These are phyloP conservation scores for Dugesia japonica DNA, from an alignment of 2,888 invertebrate species.

Conservation along the genomic window DNA sequence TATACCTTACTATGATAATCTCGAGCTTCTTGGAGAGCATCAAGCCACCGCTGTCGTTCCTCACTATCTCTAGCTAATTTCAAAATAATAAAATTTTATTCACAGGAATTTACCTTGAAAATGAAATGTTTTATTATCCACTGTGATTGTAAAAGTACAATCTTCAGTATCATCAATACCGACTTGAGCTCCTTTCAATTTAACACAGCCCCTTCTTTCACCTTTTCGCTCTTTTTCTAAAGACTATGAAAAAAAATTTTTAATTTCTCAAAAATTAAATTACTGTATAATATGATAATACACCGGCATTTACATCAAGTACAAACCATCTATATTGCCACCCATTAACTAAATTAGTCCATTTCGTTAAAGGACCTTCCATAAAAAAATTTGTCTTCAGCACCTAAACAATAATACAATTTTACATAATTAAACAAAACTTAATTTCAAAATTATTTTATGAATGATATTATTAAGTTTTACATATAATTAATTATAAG, in stretches of 20 bases:
- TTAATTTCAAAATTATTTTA: background rate
- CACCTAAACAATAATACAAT: background rate
- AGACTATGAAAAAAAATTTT: background rate
- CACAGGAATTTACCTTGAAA: constrained; percentile 62
- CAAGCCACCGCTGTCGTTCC: constrained; percentile 87
- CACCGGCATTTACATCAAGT: background rate
- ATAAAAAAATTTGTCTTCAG: background rate
- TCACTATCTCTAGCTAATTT: constrained; percentile 66
- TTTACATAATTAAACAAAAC: background rate
- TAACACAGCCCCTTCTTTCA: constrained; percentile 81
- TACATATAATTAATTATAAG: no score
- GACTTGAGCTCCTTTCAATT: constrained; percentile 86
- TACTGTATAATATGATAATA: background rate
- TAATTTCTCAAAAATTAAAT: background rate
- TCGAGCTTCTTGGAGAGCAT: constrained; percentile 64
- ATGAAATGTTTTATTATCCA: constrained; percentile 96
- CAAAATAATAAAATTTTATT: no score
- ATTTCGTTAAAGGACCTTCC: constrained; percentile 7
- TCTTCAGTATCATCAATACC: constrained; percentile 94
- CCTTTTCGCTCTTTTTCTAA: constrained; percentile 50
- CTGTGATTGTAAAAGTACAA: constrained; percentile 92
- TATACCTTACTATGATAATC: constrained; percentile 54
- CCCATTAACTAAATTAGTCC: background rate
- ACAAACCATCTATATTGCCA: constrained; percentile 11
- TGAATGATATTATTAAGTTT: no score